Conservation (phyloP, 2,888 invertebrate genomes). For the Tupiocoris notatus region DNA sequence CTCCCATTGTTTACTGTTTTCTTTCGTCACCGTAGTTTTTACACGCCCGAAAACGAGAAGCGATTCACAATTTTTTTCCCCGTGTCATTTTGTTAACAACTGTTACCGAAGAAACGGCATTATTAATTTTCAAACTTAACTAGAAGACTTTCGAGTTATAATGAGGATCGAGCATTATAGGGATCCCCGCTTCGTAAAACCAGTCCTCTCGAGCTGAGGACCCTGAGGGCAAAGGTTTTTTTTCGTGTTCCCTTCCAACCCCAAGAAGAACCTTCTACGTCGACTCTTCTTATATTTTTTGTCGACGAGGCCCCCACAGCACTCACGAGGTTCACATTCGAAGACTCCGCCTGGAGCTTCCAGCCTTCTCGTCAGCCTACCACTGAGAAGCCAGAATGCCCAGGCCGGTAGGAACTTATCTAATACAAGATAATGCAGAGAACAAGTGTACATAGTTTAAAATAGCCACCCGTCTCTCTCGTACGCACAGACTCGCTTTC, state of each 20-base stretch:
- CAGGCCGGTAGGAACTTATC: conserved; percentile 40
- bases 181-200: conserved; percentile 28
- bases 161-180: conserved; percentile 37
- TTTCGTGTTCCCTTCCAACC: not conserved
- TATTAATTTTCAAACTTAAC: conserved; percentile 40
- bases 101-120: conserved; percentile 18
- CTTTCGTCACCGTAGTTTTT: not conserved
- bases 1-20: not conserved
- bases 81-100: not conserved
- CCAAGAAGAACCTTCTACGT: not conserved
- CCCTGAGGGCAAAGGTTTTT: conserved; percentile 28
- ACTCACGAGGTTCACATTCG: not conserved
- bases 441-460: conserved; percentile 41
- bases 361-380: not conserved
- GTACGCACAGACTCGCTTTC: not conserved
- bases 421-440: conserved; percentile 40
- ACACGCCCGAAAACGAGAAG: not conserved
- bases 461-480: not conserved
- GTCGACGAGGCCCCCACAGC: conserved; percentile 18
- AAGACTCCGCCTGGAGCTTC: not conserved
- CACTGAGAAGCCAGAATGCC: not conserved
- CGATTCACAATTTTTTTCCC: not conserved
- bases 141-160: conserved; percentile 39
- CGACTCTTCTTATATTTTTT: conserved; percentile 24
- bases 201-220: conserved; percentile 30